Evolutionary conservation across 2,113 vertebrate species (phyloP).

Genomic region (Axis porcinus): DNA sequence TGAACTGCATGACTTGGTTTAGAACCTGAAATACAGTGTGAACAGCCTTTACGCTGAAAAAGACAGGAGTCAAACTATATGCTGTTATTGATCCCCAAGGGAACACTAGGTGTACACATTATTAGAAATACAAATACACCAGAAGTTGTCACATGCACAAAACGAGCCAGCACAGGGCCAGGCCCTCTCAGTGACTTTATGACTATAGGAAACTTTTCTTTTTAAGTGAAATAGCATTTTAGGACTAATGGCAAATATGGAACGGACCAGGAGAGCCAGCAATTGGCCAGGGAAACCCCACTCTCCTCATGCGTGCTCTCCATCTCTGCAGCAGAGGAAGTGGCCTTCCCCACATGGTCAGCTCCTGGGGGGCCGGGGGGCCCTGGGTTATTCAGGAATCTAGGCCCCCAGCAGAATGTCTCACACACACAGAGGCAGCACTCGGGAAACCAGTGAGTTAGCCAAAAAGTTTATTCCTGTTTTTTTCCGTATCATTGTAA

Average conservation of each 20-base stretch:
- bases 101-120: fast-evolving
- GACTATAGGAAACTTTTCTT: background rate
- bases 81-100: too few species aligned
- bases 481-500: background rate
- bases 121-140: background rate
- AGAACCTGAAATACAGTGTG: background rate
- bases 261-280: background rate
- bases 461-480: background rate
- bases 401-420: background rate
- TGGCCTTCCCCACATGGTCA: background rate
- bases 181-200: background rate
- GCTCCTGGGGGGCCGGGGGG: fast-evolving
- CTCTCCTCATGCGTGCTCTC: fast-evolving
- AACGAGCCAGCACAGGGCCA: background rate
- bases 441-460: background rate
- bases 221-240: background rate
- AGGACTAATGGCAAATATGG: background rate
- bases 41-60: fast-evolving
- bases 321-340: fast-evolving
- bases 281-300: fast-evolving
- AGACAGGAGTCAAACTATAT: background rate
- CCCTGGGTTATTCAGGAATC: background rate
- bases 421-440: fast-evolving
- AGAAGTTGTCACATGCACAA: background rate
- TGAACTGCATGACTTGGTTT: fast-evolving